phyloP scores from a whole-genome alignment of 2,888 invertebrate genomes.

The Sympetrum striolatum region DNA sequence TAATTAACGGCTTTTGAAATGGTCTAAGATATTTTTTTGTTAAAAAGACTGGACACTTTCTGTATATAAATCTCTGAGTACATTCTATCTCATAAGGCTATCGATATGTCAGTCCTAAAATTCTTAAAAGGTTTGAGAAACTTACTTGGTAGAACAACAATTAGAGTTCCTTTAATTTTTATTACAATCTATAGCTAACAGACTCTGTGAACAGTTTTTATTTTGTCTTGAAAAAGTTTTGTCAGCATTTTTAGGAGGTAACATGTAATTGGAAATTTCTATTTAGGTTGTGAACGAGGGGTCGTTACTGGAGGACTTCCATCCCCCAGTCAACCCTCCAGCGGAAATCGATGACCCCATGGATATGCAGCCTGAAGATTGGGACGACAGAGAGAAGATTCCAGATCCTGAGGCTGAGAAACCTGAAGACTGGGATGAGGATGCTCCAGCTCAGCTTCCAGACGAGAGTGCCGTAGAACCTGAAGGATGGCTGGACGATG shows the following conservation, averaged over 20 bases:
- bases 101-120: too few species aligned
- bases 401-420: slow-evolving; percentile 87
- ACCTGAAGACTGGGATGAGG: slow-evolving; percentile 97
- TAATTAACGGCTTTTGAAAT: too few species aligned
- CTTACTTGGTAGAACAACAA: too few species aligned
- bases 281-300: slow-evolving; percentile 77
- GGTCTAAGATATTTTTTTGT: too few species aligned
- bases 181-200: too few species aligned
- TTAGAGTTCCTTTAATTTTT: too few species aligned
- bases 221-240: too few species aligned
- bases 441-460: slow-evolving; percentile 86
- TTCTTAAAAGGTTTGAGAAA: too few species aligned
- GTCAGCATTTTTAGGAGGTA: neutral
- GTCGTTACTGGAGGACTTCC: slow-evolving; percentile 85
- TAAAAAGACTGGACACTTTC: too few species aligned
- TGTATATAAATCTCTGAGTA: too few species aligned
- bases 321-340: slow-evolving; percentile 93
- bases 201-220: too few species aligned
- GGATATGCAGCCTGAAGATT: slow-evolving; percentile 82
- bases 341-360: slow-evolving; percentile 91
- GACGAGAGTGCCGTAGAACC: slow-evolving; percentile 87
- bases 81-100: too few species aligned
- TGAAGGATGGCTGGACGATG: slow-evolving; percentile 91
- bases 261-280: neutral
- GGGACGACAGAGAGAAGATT: slow-evolving; percentile 96